Percentiles rank a stretch among this genome's conserved stretches.
phyloP scores from a whole-genome alignment of 2,797 vertebrate genomes.

The Ambastaia sidthimunki region DNA sequence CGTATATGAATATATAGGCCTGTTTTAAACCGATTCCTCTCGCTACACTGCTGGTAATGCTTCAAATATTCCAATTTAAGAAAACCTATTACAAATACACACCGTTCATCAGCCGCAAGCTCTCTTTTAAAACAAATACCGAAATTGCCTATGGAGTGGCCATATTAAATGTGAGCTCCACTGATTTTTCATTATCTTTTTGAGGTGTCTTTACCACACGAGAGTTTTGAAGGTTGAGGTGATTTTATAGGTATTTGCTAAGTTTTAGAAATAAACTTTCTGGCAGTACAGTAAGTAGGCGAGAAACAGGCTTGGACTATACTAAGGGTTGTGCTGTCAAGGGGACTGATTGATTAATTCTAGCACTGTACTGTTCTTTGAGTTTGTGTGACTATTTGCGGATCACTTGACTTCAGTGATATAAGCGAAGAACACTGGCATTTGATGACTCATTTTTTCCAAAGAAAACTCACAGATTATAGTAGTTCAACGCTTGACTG shows the following conservation, averaged over 20 bases:
- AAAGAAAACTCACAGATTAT: background rate
- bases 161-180: conserved; percentile 50
- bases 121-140: conserved; percentile 13
- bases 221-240: conserved; percentile 45
- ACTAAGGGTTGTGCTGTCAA: background rate
- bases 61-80: conserved; percentile 49
- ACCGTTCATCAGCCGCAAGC: conserved; percentile 21
- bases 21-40: conserved; percentile 10
- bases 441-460: background rate
- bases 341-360: background rate
- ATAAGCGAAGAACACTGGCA: background rate
- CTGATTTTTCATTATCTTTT: conserved; percentile 52
- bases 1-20: conserved; percentile 24
- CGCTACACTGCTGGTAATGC: conserved; percentile 12
- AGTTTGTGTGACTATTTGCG: background rate
- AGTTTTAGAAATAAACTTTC: conserved; percentile 26
- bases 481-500: background rate
- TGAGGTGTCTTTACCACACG: conserved; percentile 27
- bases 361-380: background rate
- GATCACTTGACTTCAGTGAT: background rate
- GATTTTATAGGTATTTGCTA: conserved; percentile 42
- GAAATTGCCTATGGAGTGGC: conserved; percentile 33
- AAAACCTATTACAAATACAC: conserved; percentile 33
- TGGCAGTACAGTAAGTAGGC: background rate
- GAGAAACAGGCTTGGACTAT: background rate